phyloP scores from a whole-genome alignment of 2,113 vertebrate species.

The Osmerus mordax region DNA sequence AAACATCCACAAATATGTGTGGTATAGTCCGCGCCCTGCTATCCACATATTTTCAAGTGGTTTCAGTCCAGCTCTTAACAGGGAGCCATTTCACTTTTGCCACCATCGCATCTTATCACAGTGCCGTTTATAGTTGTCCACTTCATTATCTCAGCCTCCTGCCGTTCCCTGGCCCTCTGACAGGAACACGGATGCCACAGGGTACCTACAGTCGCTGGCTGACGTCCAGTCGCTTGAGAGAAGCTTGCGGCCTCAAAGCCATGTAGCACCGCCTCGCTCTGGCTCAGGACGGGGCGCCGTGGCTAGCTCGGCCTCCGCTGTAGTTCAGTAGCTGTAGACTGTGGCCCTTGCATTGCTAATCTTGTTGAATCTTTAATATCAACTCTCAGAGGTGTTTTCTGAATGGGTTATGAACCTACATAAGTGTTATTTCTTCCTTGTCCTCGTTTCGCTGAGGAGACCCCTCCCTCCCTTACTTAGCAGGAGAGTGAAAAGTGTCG shows the following conservation, averaged over 20 bases:
- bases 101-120: not conserved
- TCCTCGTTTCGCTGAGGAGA: not conserved
- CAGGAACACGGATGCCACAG: conserved; percentile 5
- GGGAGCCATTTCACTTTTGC: not conserved
- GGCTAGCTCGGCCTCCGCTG: not conserved
- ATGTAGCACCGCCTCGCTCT: not conserved
- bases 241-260: not conserved
- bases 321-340: not conserved
- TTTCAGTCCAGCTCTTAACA: conserved; percentile 5
- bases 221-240: not conserved
- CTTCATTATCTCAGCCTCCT: conserved; percentile 30
- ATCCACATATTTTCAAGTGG: conserved; percentile 10
- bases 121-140: conserved; percentile 31
- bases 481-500: not conserved
- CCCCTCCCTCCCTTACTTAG: not conserved
- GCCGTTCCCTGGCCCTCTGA: not conserved
- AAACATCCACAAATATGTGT: conserved; percentile 4
- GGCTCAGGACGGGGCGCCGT: not conserved
- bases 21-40: not conserved
- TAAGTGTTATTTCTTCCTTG: not conserved
- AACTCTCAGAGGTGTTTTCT: not conserved
- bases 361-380: not conserved
- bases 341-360: not conserved
- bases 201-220: not conserved
- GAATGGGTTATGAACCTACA: no score